Conservation (phyloP, 2,888 invertebrate genomes). For the Rhingia campestris region DNA sequence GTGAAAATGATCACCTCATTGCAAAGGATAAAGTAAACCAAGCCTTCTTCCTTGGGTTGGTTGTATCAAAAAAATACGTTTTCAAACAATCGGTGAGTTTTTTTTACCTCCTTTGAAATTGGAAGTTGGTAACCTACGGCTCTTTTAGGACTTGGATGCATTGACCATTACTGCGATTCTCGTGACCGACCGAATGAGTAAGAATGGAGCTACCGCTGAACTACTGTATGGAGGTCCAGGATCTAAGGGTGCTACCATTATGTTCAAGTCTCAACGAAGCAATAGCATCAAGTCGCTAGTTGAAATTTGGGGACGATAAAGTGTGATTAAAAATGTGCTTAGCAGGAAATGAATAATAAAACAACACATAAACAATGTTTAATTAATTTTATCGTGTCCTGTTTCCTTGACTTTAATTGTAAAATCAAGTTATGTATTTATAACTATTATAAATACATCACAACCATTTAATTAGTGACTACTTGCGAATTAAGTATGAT, state of each 20-base stretch:
- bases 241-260: constrained; percentile 80
- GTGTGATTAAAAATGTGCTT: background rate
- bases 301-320: constrained; percentile 79
- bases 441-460: too few species aligned
- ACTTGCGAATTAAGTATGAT: too few species aligned
- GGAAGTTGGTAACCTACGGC: background rate
- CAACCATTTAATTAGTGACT: too few species aligned
- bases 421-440: too few species aligned
- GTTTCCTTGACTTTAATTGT: too few species aligned
- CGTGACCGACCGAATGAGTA: constrained; percentile 73
- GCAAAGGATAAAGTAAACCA: constrained; percentile 77
- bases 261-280: constrained; percentile 83
- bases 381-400: background rate
- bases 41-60: constrained; percentile 76
- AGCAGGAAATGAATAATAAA: background rate
- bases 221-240: constrained; percentile 83
- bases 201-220: constrained; percentile 81
- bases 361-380: background rate
- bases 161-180: constrained; percentile 69
- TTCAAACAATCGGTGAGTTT: constrained; percentile 77
- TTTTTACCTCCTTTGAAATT: background rate
- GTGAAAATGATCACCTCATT: constrained; percentile 76
- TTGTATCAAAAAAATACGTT: constrained; percentile 75
- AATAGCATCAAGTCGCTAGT: constrained; percentile 82
- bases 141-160: constrained; percentile 38